A percentile compares a stretch with the other conserved stretches of the same genome.
Evolutionary conservation across 2,797 vertebrate species (phyloP).

Genomic region (Sciurus vulgaris): DNA sequence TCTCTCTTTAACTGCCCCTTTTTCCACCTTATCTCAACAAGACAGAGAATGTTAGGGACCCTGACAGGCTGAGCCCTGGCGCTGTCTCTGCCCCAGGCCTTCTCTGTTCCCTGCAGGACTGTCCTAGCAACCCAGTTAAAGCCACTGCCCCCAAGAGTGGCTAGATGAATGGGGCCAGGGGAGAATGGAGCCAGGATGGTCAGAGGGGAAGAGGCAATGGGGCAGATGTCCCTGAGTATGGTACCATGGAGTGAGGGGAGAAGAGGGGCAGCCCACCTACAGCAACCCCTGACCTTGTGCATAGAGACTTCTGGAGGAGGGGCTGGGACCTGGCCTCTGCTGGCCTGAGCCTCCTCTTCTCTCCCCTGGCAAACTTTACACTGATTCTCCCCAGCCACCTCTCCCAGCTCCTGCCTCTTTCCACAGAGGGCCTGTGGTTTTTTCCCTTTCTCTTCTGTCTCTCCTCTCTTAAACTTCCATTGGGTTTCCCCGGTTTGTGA

Average conservation of each 20-base stretch:
- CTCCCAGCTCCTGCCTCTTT: background rate
- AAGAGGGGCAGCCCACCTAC: background rate
- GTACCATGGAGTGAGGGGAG: accelerated
- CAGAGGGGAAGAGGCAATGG: background rate
- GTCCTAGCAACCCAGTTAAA: background rate
- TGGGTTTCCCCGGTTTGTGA: background rate
- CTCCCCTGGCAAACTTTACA: background rate
- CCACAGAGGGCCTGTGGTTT: background rate
- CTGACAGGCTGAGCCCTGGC: background rate
- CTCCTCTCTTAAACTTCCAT: background rate
- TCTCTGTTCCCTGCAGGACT: background rate
- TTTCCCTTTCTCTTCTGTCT: background rate
- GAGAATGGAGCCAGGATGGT: background rate
- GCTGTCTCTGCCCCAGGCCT: background rate
- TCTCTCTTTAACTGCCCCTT: background rate
- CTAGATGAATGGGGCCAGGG: background rate
- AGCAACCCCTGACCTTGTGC: background rate
- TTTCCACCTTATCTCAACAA: background rate
- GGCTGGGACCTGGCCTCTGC: background rate
- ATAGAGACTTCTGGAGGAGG: background rate
- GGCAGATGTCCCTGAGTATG: accelerated
- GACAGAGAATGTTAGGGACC: background rate
- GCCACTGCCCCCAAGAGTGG: background rate
- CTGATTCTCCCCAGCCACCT: background rate
- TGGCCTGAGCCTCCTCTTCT: background rate